Base-by-base conservation (phyloP, 2,888 invertebrate genomes). In the Ceraclea dissimilis region DNA sequence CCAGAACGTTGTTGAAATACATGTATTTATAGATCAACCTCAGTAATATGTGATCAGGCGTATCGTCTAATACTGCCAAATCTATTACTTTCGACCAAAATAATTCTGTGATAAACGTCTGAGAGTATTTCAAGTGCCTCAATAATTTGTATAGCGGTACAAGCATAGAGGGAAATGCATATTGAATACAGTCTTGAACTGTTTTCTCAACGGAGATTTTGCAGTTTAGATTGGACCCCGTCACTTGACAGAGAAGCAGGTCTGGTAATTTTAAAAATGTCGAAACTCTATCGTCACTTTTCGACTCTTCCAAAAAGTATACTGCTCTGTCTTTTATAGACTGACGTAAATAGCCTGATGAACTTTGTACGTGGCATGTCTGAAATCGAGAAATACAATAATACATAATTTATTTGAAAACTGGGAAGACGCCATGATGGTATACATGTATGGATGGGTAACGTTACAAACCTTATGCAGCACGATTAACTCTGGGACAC, bases 231-330 rank as follows among this genome's bases (percentile, higher is more conserved):
- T 19, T 20, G 16, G 51, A 44, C 1, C 26, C 48, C 1, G 57
- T 46, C 5, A 53, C 39, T 56, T 60, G 60, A 39, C 60, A 60
- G 54, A 46, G 58, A 16, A 60, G 31, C 34, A 60, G 56, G 53
- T 60, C 58, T 10, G 60, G 60, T 39, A 54, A 33, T 46, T 49
- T 57, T 8, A 49, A n/a, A 19, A 44, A 56, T 22, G 52, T 50
- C 10, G 50, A 51, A 43, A 55, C 13, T 18, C 46, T 43, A 51
- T 55, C 55, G 17, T 55, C 55, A 51, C 44, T 31, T 44, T 44
- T 55, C 6, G 49, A 49, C 48, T 49, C n/a, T 26, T 54, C 54
- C 10, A 54, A 17, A 18, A 49, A 49, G 21, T 49, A 18, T 6
- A n/a, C 17, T 8, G 54, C 44, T 44, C 43, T 49, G 4, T 54